Percentiles rank a stretch among this genome's conserved stretches.
These are phyloP conservation scores for Pristiophorus japonicus DNA, from an alignment of 2,113 vertebrate species.

Conservation along the genomic window DNA sequence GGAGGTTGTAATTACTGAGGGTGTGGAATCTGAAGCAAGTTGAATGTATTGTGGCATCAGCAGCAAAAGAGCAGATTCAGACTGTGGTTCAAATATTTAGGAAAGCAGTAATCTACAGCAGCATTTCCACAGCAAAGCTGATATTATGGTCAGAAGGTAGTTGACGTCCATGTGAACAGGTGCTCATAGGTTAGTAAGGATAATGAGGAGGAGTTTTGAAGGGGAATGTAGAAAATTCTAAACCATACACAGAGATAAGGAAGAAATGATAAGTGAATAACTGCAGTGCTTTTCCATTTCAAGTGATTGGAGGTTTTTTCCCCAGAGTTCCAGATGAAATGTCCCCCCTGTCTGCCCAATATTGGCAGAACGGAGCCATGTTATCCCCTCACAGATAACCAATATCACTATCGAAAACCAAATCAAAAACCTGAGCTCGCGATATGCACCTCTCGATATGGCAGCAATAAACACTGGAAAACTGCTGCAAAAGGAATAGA, in stretches of 20 bases:
- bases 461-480: constrained; percentile 49
- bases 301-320: constrained; percentile 8
- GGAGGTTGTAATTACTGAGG: not conserved
- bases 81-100: not conserved
- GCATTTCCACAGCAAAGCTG: not conserved
- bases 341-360: constrained; percentile 42
- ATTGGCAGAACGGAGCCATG: constrained; percentile 41
- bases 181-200: not conserved
- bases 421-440: constrained; percentile 50
- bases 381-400: constrained; percentile 57
- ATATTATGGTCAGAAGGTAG: not conserved
- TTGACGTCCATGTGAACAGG: not conserved
- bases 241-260: not conserved
- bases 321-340: constrained; percentile 51
- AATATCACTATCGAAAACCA: constrained; percentile 53
- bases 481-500: constrained; percentile 50
- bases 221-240: not conserved
- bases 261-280: not conserved
- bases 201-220: not conserved
- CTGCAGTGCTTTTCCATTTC: not conserved
- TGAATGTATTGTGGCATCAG: not conserved
- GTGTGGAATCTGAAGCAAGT: not conserved
- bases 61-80: not conserved
- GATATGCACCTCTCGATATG: constrained; percentile 49
- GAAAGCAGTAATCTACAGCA: not conserved